These are phyloP conservation scores for Bhutanitis thaidina DNA, from an alignment of 2,888 invertebrate genomes.

Conservation along the genomic window DNA sequence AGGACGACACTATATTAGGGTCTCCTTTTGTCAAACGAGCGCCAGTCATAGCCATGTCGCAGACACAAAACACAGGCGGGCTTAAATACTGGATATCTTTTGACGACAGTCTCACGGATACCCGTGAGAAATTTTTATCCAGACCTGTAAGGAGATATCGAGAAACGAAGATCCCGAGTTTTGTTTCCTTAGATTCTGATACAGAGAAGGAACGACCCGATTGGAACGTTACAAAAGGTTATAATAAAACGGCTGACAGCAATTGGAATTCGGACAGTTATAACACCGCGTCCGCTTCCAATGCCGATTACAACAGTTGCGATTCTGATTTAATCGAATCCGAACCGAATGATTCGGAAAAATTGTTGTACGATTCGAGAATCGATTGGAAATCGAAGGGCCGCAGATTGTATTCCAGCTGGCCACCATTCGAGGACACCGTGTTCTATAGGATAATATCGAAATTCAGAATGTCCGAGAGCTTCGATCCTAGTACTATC, in stretches of 20 bases:
- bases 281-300: slow-evolving; percentile 31
- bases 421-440: slow-evolving; percentile 68
- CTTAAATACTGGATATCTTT: slow-evolving; percentile 72
- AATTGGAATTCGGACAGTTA: slow-evolving; percentile 6
- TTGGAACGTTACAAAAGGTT: background rate
- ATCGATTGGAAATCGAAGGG: slow-evolving; percentile 25
- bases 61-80: slow-evolving; percentile 57
- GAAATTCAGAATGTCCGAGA: slow-evolving; percentile 66
- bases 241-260: background rate
- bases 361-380: slow-evolving; percentile 44
- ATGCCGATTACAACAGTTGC: slow-evolving; percentile 36
- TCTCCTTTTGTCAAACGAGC: slow-evolving; percentile 58
- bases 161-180: slow-evolving; percentile 55
- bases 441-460: slow-evolving; percentile 63
- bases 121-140: slow-evolving; percentile 22
- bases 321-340: slow-evolving; percentile 28
- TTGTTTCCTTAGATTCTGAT: slow-evolving; percentile 40
- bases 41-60: slow-evolving; percentile 63
- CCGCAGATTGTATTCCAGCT: slow-evolving; percentile 45
- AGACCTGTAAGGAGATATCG: slow-evolving; percentile 27
- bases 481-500: slow-evolving; percentile 62
- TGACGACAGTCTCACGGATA: slow-evolving; percentile 45
- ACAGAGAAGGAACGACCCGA: background rate
- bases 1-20: slow-evolving; percentile 41
- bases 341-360: slow-evolving; percentile 24